A percentile compares a stretch with the other conserved stretches of the same genome.
phyloP scores from a whole-genome alignment of 2,797 vertebrate species.

The Meriones psammophilus region DNA sequence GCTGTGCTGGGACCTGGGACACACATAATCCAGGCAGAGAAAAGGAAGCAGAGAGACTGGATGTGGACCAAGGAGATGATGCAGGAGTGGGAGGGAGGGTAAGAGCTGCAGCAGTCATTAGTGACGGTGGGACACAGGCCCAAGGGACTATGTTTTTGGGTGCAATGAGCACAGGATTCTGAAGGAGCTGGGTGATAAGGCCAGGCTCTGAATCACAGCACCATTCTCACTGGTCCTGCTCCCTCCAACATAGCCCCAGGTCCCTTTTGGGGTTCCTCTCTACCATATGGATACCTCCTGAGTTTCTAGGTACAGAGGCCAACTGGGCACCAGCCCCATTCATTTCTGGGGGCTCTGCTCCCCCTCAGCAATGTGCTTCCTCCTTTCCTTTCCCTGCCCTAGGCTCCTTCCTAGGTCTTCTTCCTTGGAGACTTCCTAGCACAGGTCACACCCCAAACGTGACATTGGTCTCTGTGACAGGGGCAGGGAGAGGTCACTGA shows the following conservation, averaged over 20 bases:
- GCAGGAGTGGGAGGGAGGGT: rapidly evolving
- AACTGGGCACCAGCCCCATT: not conserved
- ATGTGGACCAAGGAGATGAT: not conserved
- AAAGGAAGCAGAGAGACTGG: not conserved
- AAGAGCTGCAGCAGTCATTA: too few species aligned
- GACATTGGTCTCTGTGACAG: not conserved
- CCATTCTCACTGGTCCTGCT: not conserved
- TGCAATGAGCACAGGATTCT: not conserved
- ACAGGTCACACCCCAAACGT: not conserved
- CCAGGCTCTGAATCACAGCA: not conserved
- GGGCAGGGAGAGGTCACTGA: not conserved
- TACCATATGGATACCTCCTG: not conserved
- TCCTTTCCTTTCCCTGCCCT: too few species aligned
- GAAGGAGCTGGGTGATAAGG: not conserved
- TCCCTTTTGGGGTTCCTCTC: not conserved
- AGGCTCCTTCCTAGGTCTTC: not conserved
- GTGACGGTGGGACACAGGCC: not conserved
- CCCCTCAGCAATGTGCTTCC: not conserved
- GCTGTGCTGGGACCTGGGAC: not conserved
- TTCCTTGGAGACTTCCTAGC: not conserved
- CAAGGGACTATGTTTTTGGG: not conserved
- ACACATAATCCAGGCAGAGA: not conserved
- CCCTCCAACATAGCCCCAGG: not conserved
- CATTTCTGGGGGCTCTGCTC: not conserved
- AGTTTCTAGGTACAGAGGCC: not conserved